Base-by-base conservation (phyloP, 2,797 vertebrate genomes). In the Cyprinella venusta region DNA sequence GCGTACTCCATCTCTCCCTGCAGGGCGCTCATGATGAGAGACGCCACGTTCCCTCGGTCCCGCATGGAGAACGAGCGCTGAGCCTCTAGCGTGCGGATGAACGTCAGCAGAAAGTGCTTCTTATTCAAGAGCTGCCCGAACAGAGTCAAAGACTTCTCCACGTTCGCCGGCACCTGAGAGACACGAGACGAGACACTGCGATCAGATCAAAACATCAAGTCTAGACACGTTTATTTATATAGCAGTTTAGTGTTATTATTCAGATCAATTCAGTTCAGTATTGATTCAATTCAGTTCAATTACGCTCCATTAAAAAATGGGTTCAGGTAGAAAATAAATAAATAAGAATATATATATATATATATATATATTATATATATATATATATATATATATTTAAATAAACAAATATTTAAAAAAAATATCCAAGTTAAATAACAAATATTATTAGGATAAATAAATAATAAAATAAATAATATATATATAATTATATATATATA, bases 1-100 rank as follows among this genome's bases (percentile, higher is more conserved):
- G 98, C 98, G 0, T 99, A 99, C 87, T 99, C 98, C 98, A 99
- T 98, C 94, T 98, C 97, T 0, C 98, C 98, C 95, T 99, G 98
- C 91, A 99, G 95, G 0, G 96, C 97, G 0, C 97, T 99, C 98
- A 99, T 99, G 94, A 99, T 97, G 86, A 99, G 97, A 0, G 98
- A 99, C 18, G 98, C 98, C 92, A 99, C 98, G 0, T 99, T 99
- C 80, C 98, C 98, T 0, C 98, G 95, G 92, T 99, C 98, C 0
- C 98, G 93, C 98, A 99, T 99, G 63, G 98, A 99, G 91, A 99
- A 99, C 83, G 97, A 99, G 65, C 98, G 94, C 91, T 99, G 98
- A 0, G 96, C 97, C 91, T 99, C 98, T 88, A 99, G 91, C 0
- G 98, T 99, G 84, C 97, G 97, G 89, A 99, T 99, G 90, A 99